Percentiles rank a stretch among this genome's conserved stretches.
These are phyloP conservation scores for Linnaemya tessellans DNA, from an alignment of 2,888 invertebrate genomes.

Conservation along the genomic window DNA sequence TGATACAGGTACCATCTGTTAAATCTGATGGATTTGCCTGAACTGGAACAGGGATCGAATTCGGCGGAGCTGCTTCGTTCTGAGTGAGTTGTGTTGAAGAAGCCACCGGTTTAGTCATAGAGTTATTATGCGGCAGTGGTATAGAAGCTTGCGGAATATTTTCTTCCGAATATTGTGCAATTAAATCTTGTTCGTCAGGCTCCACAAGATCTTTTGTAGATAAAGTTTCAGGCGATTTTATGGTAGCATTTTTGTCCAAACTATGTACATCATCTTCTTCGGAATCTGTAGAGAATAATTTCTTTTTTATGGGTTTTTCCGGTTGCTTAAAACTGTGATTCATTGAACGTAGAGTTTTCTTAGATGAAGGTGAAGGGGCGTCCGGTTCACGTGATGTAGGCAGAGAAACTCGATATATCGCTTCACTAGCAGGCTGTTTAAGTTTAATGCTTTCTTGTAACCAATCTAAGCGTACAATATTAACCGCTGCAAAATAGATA, in stretches of 20 bases:
- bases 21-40: conserved; percentile 73
- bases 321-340: conserved; percentile 83
- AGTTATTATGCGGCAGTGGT: conserved; percentile 72
- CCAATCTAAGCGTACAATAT: conserved; percentile 89
- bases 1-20: conserved; percentile 77
- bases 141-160: conserved; percentile 76
- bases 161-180: conserved; percentile 80
- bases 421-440: conserved; percentile 85
- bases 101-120: conserved; percentile 66
- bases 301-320: conserved; percentile 78
- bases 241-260: conserved; percentile 9
- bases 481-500: conserved; percentile 72
- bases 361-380: conserved; percentile 86
- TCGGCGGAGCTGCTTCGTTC: conserved; percentile 54
- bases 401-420: conserved; percentile 79
- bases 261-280: conserved; percentile 12
- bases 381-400: conserved; percentile 79
- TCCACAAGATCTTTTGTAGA: conserved; percentile 58
- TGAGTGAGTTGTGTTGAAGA: conserved; percentile 75
- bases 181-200: conserved; percentile 76
- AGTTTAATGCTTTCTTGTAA: conserved; percentile 88
- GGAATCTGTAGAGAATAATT: conserved; percentile 75
- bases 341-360: conserved; percentile 83
- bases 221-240: conserved; percentile 37
- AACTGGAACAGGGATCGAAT: conserved; percentile 33